Evolutionary conservation across 2,888 invertebrate genomes (phyloP).

Genomic region (Oscheius sp.): DNA sequence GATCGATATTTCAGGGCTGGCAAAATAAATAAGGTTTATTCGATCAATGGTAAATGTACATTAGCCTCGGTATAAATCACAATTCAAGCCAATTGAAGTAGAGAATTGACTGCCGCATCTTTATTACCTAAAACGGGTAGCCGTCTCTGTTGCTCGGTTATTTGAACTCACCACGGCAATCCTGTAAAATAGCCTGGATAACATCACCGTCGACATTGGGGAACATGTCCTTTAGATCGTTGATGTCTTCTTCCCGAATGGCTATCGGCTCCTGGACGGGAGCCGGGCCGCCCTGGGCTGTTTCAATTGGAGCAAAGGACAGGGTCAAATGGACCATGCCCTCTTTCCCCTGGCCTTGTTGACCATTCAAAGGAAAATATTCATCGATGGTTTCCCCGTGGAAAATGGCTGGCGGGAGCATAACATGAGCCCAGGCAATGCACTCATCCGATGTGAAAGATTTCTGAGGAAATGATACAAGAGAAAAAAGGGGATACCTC

Average conservation of each 20-base stretch:
- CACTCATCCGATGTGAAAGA: constrained; percentile 95
- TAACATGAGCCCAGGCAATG: constrained; percentile 91
- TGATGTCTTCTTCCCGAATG: constrained; percentile 74
- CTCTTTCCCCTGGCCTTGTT: constrained; percentile 92
- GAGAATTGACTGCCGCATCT: constrained; percentile 87
- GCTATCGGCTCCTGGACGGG: constrained; percentile 30
- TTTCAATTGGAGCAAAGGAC: constrained; percentile 77
- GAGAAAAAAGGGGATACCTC: constrained; percentile 77
- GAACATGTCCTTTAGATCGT: constrained; percentile 89
- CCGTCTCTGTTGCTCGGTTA: neutral
- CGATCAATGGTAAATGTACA: neutral
- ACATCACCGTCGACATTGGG: constrained; percentile 93
- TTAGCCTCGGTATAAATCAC: neutral
- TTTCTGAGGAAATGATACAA: constrained; percentile 76
- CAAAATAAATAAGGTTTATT: constrained; percentile 16
- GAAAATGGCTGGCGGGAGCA: constrained; percentile 86
- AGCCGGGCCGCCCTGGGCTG: constrained; percentile 32
- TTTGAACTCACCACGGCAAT: constrained; percentile 40
- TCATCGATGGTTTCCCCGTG: constrained; percentile 90
- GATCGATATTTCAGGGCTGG: neutral
- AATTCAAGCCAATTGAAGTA: constrained; percentile 25
- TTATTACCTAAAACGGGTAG: constrained; percentile 81
- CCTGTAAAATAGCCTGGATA: constrained; percentile 74
- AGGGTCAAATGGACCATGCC: constrained; percentile 92
- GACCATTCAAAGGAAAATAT: constrained; percentile 92